A percentile compares a stretch with the other conserved stretches of the same genome.
Conservation (phyloP, 2,113 vertebrate species). For the Cariama cristata region DNA sequence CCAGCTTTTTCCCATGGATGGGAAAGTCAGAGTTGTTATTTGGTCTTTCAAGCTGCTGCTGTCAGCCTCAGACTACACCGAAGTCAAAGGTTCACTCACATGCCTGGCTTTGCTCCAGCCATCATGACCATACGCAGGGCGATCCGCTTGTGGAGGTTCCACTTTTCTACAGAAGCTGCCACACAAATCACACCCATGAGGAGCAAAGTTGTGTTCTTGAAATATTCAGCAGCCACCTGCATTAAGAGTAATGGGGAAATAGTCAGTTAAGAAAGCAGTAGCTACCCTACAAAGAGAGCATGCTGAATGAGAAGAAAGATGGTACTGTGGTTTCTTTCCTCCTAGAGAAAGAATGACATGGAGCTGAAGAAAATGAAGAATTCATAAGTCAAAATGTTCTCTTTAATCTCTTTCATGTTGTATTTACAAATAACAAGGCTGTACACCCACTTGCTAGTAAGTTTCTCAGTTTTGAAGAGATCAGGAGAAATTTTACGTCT, state of each 20-base stretch:
- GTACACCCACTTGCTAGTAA: background rate
- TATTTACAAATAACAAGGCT: background rate
- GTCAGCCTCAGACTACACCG: background rate
- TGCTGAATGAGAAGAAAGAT: background rate
- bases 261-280: background rate
- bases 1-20: background rate
- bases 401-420: background rate
- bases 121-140: constrained; percentile 97
- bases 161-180: constrained; percentile 96
- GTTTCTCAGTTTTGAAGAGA: background rate
- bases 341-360: background rate
- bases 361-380: background rate
- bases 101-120: constrained; percentile 96
- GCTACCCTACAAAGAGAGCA: background rate
- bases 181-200: constrained; percentile 97
- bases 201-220: constrained; percentile 96
- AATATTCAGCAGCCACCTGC: constrained; percentile 95
- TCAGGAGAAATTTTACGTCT: background rate
- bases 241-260: background rate
- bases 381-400: background rate
- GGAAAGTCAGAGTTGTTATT: background rate
- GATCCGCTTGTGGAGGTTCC: constrained; percentile 96
- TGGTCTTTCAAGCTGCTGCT: background rate
- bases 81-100: constrained; percentile 80
- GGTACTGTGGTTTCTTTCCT: background rate